Evolutionary conservation across 2,113 vertebrate species (phyloP), one percentile per base, ranked within the genome.

Genomic region (Scomber colias): DNA sequence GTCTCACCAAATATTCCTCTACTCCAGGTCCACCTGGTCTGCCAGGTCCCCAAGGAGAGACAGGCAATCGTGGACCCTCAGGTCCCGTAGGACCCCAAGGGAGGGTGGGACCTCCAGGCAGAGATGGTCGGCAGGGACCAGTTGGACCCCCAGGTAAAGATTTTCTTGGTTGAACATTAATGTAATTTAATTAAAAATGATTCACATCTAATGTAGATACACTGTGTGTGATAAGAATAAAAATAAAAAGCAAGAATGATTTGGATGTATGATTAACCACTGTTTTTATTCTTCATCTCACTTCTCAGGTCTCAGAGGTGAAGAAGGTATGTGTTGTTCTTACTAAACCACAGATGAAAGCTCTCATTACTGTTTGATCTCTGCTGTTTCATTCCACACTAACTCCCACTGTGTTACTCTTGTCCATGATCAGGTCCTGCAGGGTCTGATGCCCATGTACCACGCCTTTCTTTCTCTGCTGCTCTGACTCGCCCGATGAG

Each of bases 401-500:
- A 60, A 83, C 55, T 67, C 67, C 14, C 40, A 0, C 68, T 60
- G 50, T 62, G 9, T 5, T 5, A 71, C 45, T 71, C 60, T 82
- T 17, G 35, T 68, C 59, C n/a, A 2, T n/a, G 10, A 55, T 53
- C 86, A 98, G 97, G 97, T 56, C 91, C 77, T 31, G 88, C 94
- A 15, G 97, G 97, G 13, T 89, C 93, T 0, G 95, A 96, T 3
- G 96, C 95, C n/a, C 76, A 87, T 0, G 87, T 94, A 30, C 96
- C 96, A 4, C 92, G 94, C 5, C 85, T 98, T 7, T 96, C 97
- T 4, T 99, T 99, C 93, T 97, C 97, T 1, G 97, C 97, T 0
- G 95, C 97, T 0, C 92, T 98, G 77, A 97, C 96, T 56, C 90
- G 92, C 4, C 95, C 94, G 1, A 92, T 95, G 79, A 65, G 88